phyloP scores from a whole-genome alignment of 1,140 invertebrate species.

The Heliconius eleuchia region DNA sequence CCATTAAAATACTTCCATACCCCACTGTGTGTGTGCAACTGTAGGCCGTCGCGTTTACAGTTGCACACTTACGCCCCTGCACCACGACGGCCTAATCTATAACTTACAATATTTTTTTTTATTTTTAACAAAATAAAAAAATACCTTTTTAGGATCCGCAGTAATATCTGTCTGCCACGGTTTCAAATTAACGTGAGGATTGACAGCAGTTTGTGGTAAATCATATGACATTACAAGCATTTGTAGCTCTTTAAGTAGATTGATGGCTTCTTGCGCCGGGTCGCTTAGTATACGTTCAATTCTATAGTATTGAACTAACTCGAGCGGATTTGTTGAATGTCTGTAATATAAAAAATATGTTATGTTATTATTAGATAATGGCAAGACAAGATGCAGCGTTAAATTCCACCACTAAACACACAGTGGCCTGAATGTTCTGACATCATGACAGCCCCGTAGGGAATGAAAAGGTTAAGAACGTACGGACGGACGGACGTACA shows the following conservation, averaged over 20 bases:
- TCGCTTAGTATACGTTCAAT: neutral
- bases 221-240: conserved; percentile 40
- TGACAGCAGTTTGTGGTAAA: conserved; percentile 40
- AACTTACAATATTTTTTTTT: too few species aligned
- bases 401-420: too few species aligned
- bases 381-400: too few species aligned
- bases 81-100: too few species aligned
- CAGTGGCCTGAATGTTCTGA: too few species aligned
- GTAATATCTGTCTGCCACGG: conserved; percentile 54
- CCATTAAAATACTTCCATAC: too few species aligned
- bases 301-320: conserved; percentile 61
- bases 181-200: conserved; percentile 42
- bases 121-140: neutral
- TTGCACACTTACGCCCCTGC: too few species aligned
- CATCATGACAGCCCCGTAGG: too few species aligned
- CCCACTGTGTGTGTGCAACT: too few species aligned
- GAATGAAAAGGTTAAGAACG: too few species aligned
- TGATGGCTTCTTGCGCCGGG: conserved; percentile 40
- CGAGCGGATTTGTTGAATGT: conserved; percentile 85
- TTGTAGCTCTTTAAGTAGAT: conserved; percentile 42
- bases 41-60: too few species aligned
- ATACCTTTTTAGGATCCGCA: conserved; percentile 55
- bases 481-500: too few species aligned
- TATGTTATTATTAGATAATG: neutral
- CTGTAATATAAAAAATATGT: conserved; percentile 62